Evolutionary conservation across 2,113 vertebrate species (phyloP), one percentile per base, ranked within the genome.

Genomic region (Ciconia boyciana): DNA sequence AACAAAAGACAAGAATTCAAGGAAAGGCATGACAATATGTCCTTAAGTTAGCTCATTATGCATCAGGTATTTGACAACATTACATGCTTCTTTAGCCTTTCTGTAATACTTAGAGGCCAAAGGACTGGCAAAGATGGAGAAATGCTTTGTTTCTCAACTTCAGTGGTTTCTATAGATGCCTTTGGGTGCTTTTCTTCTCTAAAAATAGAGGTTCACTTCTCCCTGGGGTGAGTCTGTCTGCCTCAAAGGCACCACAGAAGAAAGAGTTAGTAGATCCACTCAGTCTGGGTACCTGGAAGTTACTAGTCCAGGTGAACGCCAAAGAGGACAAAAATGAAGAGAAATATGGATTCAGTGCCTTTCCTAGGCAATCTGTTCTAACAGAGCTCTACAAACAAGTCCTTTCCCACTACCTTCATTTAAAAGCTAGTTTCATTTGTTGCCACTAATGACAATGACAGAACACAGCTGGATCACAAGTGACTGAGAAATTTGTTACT

Each of bases 1-100:
- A 91, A 88, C 26, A 87, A 90, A 83, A 90, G 49, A 58, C 55
- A 71, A 43, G 70, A 78, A 94, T 75, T 49, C 87, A 91, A 94
- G 87, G 69, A 89, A 89, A 64, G 36, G 16, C 41, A 34, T 49
- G 36, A 86, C 46, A 87, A 54, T 74, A 57, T 64, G 20, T 79
- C 43, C 58, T 93, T 85, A 70, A 82, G 26, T 75, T 85, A 93
- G 58, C 32, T 88, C 39, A 79, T 94, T 87, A 86, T 54, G 34
- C n/a, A 80, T 64, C 48, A 83, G 22, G 66, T 61, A 72, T 69
- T 61, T 58, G 25, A 66, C 70, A 76, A 80, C 28, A 75, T 34
- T 51, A 39, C 18, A 68, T 0, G 0, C 15, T 81, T 39, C 70
- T 93, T 71, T 58, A 80, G 32, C 8, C 29, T 82, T 88, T 48